phyloP scores from a whole-genome alignment of 2,888 invertebrate genomes.

The Temnothorax rugatulus region DNA sequence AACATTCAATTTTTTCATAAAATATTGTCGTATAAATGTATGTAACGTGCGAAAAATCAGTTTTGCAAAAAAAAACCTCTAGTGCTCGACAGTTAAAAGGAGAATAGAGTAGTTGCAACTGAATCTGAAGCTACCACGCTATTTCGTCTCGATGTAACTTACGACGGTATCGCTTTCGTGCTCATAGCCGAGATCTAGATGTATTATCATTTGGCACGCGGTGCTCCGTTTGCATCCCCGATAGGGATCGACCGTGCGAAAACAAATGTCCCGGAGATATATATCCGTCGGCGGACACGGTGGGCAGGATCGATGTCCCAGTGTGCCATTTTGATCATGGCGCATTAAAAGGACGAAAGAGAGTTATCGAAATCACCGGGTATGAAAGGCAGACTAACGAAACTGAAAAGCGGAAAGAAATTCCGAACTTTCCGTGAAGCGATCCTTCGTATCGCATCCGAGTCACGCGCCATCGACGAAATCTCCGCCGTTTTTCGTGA shows the following conservation, averaged over 20 bases:
- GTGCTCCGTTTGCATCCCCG: constrained; percentile 16
- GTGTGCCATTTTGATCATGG: constrained; percentile 53
- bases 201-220: constrained; percentile 48
- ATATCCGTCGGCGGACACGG: constrained; percentile 9
- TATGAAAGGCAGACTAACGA: constrained; percentile 55
- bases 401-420: constrained; percentile 58
- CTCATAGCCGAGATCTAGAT: constrained; percentile 33
- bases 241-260: constrained; percentile 35
- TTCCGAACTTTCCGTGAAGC: constrained; percentile 22
- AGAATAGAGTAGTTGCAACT: background rate
- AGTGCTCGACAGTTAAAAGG: background rate
- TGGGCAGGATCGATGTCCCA: constrained; percentile 7
- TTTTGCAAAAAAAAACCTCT: constrained; percentile 12
- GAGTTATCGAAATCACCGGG: constrained; percentile 53
- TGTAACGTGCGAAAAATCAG: background rate
- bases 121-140: background rate
- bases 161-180: constrained; percentile 15
- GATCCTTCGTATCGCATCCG: constrained; percentile 67
- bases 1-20: background rate
- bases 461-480: constrained; percentile 70
- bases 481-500: constrained; percentile 67
- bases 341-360: constrained; percentile 43
- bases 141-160: constrained; percentile 7
- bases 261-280: constrained; percentile 44
- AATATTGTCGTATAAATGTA: background rate